Percentiles rank a stretch among this genome's conserved stretches.
Evolutionary conservation across 2,888 invertebrate species (phyloP).

Genomic region (Troides oblongomaculatus): DNA sequence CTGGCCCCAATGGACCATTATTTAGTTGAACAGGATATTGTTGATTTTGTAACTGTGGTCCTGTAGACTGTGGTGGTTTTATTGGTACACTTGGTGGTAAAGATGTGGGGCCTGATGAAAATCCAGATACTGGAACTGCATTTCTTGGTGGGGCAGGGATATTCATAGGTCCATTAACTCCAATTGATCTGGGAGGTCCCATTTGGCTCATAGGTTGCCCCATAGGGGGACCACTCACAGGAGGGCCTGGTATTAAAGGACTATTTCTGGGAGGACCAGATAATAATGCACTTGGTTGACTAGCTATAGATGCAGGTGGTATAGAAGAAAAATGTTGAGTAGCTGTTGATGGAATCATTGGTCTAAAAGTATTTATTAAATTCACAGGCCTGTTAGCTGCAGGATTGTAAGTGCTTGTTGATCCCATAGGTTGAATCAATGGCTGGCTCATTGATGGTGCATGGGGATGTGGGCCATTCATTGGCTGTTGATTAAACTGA

Average conservation of each 20-base stretch:
- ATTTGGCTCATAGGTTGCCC: conserved; percentile 27
- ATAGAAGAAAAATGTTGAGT: conserved; percentile 35
- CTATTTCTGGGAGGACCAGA: conserved; percentile 54
- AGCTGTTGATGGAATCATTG: conserved; percentile 34
- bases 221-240: conserved; percentile 39
- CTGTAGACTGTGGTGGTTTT: conserved; percentile 29
- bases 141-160: conserved; percentile 7
- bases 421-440: conserved; percentile 42
- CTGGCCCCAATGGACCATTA: conserved; percentile 28
- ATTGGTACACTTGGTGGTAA: conserved; percentile 31
- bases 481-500: conserved; percentile 59
- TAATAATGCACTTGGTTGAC: conserved; percentile 51
- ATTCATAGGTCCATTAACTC: conserved; percentile 47
- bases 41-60: conserved; percentile 23
- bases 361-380: conserved; percentile 41
- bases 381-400: conserved; percentile 38
- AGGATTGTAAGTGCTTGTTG: conserved; percentile 46
- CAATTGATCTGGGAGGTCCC: conserved; percentile 34
- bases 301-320: conserved; percentile 43
- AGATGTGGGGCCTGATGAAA: conserved; percentile 34
- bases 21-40: conserved; percentile 25
- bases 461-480: conserved; percentile 59
- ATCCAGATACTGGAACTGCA: conserved; percentile 30
- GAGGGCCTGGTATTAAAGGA: conserved; percentile 50
- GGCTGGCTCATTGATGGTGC: conserved; percentile 33